Evolutionary conservation across 2,888 invertebrate species (phyloP).

Genomic region (Oxycera nigricornis): DNA sequence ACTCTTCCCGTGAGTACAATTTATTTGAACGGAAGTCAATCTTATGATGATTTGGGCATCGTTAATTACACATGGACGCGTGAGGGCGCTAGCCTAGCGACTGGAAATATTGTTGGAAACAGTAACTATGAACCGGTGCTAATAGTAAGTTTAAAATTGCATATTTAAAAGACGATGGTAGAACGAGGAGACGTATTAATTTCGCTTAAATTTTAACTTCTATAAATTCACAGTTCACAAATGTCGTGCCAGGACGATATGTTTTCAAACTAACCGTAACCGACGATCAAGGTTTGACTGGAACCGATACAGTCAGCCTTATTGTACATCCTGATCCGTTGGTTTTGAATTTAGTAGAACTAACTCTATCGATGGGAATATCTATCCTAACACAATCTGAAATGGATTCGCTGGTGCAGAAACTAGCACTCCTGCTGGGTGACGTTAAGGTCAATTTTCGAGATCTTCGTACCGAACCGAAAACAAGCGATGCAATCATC

Average conservation of each 20-base stretch:
- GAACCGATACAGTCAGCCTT: conserved; percentile 83
- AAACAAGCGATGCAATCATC: conserved; percentile 69
- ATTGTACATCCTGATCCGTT: conserved; percentile 81
- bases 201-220: too few relatives aligned
- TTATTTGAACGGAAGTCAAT: conserved; percentile 82
- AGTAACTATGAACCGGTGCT: conserved; percentile 81
- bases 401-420: conserved; percentile 75
- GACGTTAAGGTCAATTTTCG: conserved; percentile 71
- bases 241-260: conserved; percentile 86
- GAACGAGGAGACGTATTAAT: too few relatives aligned
- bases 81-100: conserved; percentile 78
- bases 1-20: conserved; percentile 78
- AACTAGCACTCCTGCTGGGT: conserved; percentile 80
- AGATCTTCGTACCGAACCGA: conserved; percentile 67
- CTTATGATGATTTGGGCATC: conserved; percentile 86
- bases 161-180: too few relatives aligned
- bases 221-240: conserved; percentile 71
- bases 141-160: conserved; percentile 64
- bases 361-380: conserved; percentile 80
- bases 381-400: conserved; percentile 69
- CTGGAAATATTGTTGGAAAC: conserved; percentile 79
- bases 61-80: conserved; percentile 85
- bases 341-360: conserved; percentile 78
- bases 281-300: conserved; percentile 86
- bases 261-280: conserved; percentile 87